phyloP scores from a whole-genome alignment of 2,113 vertebrate genomes.

The Charina bottae region DNA sequence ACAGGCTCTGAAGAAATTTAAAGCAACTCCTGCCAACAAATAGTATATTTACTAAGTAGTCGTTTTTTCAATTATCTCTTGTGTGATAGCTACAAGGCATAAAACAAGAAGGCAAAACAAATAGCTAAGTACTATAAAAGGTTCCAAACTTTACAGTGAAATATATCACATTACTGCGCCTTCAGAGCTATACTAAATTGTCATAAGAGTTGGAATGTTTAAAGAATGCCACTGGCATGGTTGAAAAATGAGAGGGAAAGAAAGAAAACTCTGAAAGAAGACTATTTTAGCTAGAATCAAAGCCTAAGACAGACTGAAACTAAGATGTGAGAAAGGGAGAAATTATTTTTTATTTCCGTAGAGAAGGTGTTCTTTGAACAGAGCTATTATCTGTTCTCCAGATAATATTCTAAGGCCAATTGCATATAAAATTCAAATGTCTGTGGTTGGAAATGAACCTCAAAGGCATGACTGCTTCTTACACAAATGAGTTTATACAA shows the following conservation, averaged over 20 bases:
- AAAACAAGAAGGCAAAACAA: slow-evolving; percentile 19
- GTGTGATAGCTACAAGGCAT: slow-evolving; percentile 6
- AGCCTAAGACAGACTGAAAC: neutral
- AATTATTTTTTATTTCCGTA: slow-evolving; percentile 8
- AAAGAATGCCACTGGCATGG: slow-evolving; percentile 6
- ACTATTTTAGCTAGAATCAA: neutral
- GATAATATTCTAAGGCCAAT: neutral
- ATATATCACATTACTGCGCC: slow-evolving; percentile 7
- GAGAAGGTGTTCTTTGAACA: neutral
- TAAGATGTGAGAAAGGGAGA: neutral
- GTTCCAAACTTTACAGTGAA: slow-evolving; percentile 1
- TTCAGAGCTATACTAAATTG: slow-evolving; percentile 19
- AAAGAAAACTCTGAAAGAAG: neutral
- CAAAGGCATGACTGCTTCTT: neutral
- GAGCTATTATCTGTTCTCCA: neutral
- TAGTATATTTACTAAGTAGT: slow-evolving; percentile 8
- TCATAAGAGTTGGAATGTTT: slow-evolving; percentile 20
- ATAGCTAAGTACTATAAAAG: slow-evolving; percentile 8
- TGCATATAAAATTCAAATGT: neutral
- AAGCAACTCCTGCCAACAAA: slow-evolving; percentile 1
- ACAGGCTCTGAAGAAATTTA: neutral
- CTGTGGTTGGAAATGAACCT: neutral
- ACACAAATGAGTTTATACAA: neutral
- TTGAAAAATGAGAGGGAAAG: slow-evolving; percentile 15
- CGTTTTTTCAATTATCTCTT: slow-evolving; percentile 5